Conservation (phyloP, 2,113 vertebrate species). For the Oreotrochilus melanogaster region DNA sequence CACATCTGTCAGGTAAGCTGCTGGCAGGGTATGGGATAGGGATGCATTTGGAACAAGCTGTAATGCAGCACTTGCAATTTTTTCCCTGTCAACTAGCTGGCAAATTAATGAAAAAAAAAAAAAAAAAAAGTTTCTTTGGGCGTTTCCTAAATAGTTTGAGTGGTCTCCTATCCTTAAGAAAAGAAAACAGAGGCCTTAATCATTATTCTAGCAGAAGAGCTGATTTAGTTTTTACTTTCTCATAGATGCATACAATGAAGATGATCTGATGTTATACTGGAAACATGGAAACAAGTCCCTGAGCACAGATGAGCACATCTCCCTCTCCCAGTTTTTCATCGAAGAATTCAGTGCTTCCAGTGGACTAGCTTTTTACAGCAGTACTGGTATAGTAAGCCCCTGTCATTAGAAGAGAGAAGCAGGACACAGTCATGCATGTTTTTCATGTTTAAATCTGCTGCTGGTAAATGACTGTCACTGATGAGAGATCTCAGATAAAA, state of each 20-base stretch:
- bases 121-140: neutral
- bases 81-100: neutral
- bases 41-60: neutral
- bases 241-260: constrained; percentile 91
- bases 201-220: neutral
- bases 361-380: constrained; percentile 93
- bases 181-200: neutral
- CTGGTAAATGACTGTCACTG: neutral
- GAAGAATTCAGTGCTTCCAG: constrained; percentile 91
- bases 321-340: constrained; percentile 92
- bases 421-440: neutral
- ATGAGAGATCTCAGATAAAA: neutral
- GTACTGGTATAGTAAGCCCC: constrained; percentile 81
- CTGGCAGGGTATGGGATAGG: neutral
- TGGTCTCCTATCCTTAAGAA: neutral
- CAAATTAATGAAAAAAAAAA: neutral
- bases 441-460: neutral
- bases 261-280: constrained; percentile 94
- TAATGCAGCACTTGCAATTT: neutral
- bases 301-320: constrained; percentile 88
- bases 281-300: constrained; percentile 91
- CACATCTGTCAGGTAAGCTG: neutral
- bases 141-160: neutral
- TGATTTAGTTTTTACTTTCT: constrained; percentile 49
- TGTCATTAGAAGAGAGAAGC: neutral